These are phyloP conservation scores for Drosophila pruinosa DNA, from an alignment of 1,140 invertebrate species.

Conservation along the genomic window DNA sequence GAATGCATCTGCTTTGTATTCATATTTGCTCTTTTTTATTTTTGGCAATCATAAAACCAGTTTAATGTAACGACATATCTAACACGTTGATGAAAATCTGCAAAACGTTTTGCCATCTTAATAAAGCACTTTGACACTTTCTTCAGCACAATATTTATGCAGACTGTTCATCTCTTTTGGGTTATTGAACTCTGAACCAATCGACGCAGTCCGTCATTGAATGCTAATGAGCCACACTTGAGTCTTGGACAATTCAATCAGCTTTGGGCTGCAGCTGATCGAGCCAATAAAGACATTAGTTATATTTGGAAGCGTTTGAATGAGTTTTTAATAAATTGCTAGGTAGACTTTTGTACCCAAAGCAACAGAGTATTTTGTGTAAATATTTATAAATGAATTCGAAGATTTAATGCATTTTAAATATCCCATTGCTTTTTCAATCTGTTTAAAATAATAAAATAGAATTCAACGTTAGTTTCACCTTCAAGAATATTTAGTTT, in stretches of 20 bases:
- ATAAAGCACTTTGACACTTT: constrained; percentile 67
- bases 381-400: too few relatives aligned
- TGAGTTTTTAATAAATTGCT: too few relatives aligned
- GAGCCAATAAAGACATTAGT: not conserved
- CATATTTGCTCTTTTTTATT: not conserved
- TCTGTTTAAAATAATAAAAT: too few relatives aligned
- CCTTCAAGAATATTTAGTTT: too few relatives aligned
- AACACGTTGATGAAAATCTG: constrained; percentile 51
- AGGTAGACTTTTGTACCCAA: too few relatives aligned
- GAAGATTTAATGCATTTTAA: too few relatives aligned
- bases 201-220: constrained; percentile 19
- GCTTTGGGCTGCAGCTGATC: not conserved
- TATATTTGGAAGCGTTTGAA: too few relatives aligned
- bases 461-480: too few relatives aligned
- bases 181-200: constrained; percentile 62
- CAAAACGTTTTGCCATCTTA: constrained; percentile 35
- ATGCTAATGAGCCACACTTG: not conserved
- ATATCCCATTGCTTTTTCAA: too few relatives aligned
- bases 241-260: constrained; percentile 6
- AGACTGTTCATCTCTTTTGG: constrained; percentile 18
- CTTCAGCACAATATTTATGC: constrained; percentile 40
- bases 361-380: too few relatives aligned
- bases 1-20: constrained; percentile 30
- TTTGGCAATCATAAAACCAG: constrained; percentile 63
- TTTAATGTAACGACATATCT: constrained; percentile 54